Percentiles rank a stretch among this genome's conserved stretches.
Conservation (phyloP, 2,888 invertebrate genomes). For the Spicauda simplicius region DNA sequence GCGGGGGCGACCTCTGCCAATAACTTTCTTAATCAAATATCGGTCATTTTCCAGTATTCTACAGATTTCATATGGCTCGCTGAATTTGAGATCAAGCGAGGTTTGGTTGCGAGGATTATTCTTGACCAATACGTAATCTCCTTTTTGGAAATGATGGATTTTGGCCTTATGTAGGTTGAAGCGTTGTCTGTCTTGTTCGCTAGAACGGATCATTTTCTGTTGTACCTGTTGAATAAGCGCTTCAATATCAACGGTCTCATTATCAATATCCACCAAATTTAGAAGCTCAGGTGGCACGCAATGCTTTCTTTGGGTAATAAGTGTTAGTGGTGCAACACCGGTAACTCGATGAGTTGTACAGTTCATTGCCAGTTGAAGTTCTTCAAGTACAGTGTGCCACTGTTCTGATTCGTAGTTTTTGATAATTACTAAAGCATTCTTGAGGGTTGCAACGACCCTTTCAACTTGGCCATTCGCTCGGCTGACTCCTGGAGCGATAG, state of each 20-base stretch:
- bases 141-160: constrained; percentile 37
- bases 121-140: constrained; percentile 38
- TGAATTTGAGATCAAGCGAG: constrained; percentile 40
- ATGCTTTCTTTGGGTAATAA: constrained; percentile 39
- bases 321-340: constrained; percentile 42
- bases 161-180: constrained; percentile 38
- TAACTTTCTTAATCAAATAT: constrained; percentile 38
- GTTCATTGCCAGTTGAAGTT: too few relatives aligned
- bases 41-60: constrained; percentile 37
- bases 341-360: constrained; percentile 29
- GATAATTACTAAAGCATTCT: too few relatives aligned
- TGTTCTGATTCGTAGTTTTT: too few relatives aligned
- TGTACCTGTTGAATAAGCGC: constrained; percentile 37
- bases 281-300: too few relatives aligned
- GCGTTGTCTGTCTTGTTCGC: constrained; percentile 37
- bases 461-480: too few relatives aligned
- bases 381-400: too few relatives aligned
- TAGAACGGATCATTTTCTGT: constrained; percentile 28
- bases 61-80: constrained; percentile 41
- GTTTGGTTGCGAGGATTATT: constrained; percentile 43
- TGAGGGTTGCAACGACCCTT: too few relatives aligned
- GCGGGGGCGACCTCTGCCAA: constrained; percentile 20
- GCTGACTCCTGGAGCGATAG: too few relatives aligned
- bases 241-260: constrained; percentile 38
- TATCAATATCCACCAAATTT: constrained; percentile 39